These are phyloP conservation scores for Oxystoma pomonae DNA, from an alignment of 2,888 invertebrate genomes.

Conservation along the genomic window DNA sequence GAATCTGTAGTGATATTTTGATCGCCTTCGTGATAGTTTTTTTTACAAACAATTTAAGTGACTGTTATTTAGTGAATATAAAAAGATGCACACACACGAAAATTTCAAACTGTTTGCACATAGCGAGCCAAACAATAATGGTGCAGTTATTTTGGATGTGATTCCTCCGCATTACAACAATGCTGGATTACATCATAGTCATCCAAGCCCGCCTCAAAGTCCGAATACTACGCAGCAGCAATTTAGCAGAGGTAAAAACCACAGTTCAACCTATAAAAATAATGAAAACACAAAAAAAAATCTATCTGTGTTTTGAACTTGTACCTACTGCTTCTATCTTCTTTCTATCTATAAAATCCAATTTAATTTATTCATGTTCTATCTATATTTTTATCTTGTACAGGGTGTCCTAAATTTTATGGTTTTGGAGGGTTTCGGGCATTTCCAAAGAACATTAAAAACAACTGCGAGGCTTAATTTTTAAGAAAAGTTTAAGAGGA, in stretches of 20 bases:
- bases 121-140: constrained; percentile 38
- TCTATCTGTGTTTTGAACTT: too few species aligned
- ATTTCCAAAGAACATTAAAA: too few species aligned
- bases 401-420: too few species aligned
- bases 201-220: constrained; percentile 50
- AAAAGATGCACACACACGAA: constrained; percentile 28
- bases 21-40: constrained; percentile 6
- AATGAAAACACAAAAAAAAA: too few species aligned
- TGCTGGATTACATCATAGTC: constrained; percentile 36
- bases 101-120: constrained; percentile 30
- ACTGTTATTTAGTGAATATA: background rate
- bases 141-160: constrained; percentile 57
- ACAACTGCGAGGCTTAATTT: too few species aligned
- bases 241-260: constrained; percentile 43
- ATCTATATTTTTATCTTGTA: too few species aligned
- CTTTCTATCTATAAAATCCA: too few species aligned
- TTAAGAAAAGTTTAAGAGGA: too few species aligned
- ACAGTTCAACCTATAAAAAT: too few species aligned
- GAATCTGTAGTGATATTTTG: background rate
- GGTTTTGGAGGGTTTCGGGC: too few species aligned
- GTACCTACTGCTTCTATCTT: too few species aligned
- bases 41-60: background rate
- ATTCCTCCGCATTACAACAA: constrained; percentile 53
- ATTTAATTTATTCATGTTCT: too few species aligned
- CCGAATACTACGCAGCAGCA: constrained; percentile 44